Percentiles rank a stretch among this genome's conserved stretches.
Conservation (phyloP, 1,140 invertebrate genomes). For the Pseudobourletiella spinata region DNA sequence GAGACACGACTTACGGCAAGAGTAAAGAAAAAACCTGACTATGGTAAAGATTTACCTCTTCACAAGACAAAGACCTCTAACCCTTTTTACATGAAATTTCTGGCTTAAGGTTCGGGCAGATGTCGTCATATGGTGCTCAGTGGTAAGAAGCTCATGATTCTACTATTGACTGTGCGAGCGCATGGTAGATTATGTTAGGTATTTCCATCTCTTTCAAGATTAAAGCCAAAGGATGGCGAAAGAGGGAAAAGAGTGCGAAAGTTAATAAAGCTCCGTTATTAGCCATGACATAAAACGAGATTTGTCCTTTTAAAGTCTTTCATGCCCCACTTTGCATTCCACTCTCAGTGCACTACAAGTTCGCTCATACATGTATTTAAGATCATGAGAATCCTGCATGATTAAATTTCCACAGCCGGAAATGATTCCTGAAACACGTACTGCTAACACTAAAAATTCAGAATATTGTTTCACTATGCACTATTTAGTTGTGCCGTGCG, state of each 20-base stretch:
- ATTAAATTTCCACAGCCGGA: slow-evolving; percentile 7
- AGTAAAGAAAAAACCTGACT: no score
- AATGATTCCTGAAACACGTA: neutral
- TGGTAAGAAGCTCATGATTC: neutral
- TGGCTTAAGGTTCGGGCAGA: neutral
- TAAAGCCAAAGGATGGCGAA: no score
- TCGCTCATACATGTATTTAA: no score
- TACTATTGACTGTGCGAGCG: neutral
- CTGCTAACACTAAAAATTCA: no score
- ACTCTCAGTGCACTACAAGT: neutral
- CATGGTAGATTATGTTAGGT: no score
- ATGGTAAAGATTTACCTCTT: no score
- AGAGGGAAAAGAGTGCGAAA: neutral
- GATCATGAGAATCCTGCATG: neutral
- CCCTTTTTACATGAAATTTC: neutral
- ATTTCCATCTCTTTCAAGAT: no score
- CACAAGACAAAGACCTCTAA: neutral
- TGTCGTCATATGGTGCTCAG: neutral
- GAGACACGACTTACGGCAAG: no score
- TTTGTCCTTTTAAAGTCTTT: neutral
- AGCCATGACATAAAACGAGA: neutral
- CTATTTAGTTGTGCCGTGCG: no score
- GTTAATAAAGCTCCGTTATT: neutral
- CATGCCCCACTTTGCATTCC: neutral
- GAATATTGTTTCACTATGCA: no score